Evolutionary conservation across 2,888 invertebrate species (phyloP), one percentile per base, ranked within the genome.

Genomic region (Nephrocerus scutellatus): DNA sequence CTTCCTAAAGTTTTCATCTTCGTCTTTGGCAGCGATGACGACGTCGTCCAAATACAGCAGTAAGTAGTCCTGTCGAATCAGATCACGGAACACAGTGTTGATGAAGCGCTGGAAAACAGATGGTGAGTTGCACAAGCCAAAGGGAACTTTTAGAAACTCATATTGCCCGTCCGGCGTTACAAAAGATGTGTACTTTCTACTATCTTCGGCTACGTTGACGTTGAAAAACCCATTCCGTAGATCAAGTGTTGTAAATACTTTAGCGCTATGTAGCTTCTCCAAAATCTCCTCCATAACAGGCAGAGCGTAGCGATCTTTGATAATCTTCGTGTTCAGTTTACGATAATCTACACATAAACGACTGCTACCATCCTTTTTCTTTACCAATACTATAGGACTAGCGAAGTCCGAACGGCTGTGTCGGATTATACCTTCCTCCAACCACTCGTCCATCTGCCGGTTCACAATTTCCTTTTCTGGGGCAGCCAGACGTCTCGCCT

Each of bases 151-250:
- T 2, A 34, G 21, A 26, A 56, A 60, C 9, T 61, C 53, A 23
- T 48, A 62, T 18, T 56, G 56, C 2, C 58, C 55, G 10, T 51
- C 51, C 2, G 55, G 57, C 0, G 56, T 58, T 2, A 60, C 48
- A 37, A 63, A 62, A 1, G 59, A 53, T 0, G 60, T 63, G 18
- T 53, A 53, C 29, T 55, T 51, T 18, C 40, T 39, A 13, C 54
- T 51, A 6, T 36, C 34, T 19, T 52, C 33, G 7, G 53, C 39
- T 15, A 65, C 39, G 4, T 50, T 48, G 0, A 64, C 53, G 36
- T 65, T 62, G 25, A 62, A 62, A 42, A 60, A 62, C 0, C 59
- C 60, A 18, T 57, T 58, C 5, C 52, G 50, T 3, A 63, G 31
- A 32, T 58, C 57, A 5, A 60, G 41, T 6, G 55, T 52, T 4